A percentile compares a stretch with the other conserved stretches of the same genome.
Conservation (phyloP, 2,797 vertebrate genomes). For the Gadopsis marmoratus region DNA sequence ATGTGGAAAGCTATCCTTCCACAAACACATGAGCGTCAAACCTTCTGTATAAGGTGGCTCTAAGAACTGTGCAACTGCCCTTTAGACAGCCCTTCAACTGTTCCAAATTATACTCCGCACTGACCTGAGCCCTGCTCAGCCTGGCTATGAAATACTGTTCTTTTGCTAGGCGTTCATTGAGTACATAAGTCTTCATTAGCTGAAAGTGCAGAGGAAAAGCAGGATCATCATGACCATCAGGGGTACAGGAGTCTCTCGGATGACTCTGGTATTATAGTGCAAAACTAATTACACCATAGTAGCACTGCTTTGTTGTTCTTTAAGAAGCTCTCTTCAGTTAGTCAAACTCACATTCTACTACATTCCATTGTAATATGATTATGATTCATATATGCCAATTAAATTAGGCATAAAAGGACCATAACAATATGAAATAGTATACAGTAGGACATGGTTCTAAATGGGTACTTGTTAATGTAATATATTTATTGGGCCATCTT, state of each 20-base stretch:
- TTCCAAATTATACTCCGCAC: constrained; percentile 24
- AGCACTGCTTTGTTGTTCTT: neutral
- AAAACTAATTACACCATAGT: neutral
- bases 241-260: neutral
- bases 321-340: neutral
- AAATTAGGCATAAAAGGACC: neutral
- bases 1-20: neutral
- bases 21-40: constrained; percentile 11
- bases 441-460: neutral
- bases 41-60: constrained; percentile 35
- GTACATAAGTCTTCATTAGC: constrained; percentile 2
- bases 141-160: neutral
- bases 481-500: constrained; percentile 4
- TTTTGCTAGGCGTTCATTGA: neutral
- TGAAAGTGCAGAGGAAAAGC: constrained; percentile 10
- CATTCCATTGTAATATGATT: neutral
- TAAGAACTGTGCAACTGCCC: constrained; percentile 30
- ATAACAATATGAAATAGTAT: neutral
- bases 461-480: constrained; percentile 6
- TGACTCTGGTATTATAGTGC: neutral
- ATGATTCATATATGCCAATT: constrained; percentile 1
- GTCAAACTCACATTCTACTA: neutral
- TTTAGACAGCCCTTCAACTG: constrained; percentile 27
- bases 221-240: constrained; percentile 11
- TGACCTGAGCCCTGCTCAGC: constrained; percentile 30